Base-by-base conservation (phyloP, 2,888 invertebrate genomes). In the Torymus texanus region DNA sequence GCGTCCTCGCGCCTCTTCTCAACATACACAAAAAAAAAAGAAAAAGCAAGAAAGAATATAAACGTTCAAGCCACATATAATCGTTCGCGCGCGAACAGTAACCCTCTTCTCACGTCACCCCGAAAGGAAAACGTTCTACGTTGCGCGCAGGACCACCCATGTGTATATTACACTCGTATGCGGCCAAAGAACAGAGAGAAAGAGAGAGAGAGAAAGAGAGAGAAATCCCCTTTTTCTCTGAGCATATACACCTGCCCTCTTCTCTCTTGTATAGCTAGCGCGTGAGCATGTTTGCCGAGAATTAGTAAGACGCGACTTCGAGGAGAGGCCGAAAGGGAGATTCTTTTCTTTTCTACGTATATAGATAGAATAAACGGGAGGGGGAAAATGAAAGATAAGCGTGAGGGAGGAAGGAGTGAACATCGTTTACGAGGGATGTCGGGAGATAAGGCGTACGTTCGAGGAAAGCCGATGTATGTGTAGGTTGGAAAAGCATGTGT, bases 281-380 rank as follows among this genome's bases (percentile, higher is more conserved):
- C 55, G 12, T 16, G 13, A 3, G 21, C 5, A 18, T 65, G 58
- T 74, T 74, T 65, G 65, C n/a, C 14, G 12, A 50, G 63, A 63
- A 65, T 65, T 65, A 65, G 63, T 63, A 18, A 41, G 65, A 58
- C 29, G 74, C 74, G 72, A 72, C 62, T 72, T 61, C 41, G 56
- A 18, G 41, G 11, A 14, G 51, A 71, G 71, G 51, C 18, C 41
- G 53, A 13, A 29, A 50, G 11, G n/a, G n/a, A 11, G 24, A 11
- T 12, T 61, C 21, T 18, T 13, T 8, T 41, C 2, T 41, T 2
- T 51, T 16, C 65, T 11, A 58, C 29, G 5, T n/a, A 13, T 14
- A 8, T 1, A 5, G 0, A 68, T 21, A 21, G 21, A 21, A 21
- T 21, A 21, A 21, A 21, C 21, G 21, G 21, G 55, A 18, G 21